Evolutionary conservation across 2,113 vertebrate genomes (phyloP).

Genomic region (Indicator indicator): DNA sequence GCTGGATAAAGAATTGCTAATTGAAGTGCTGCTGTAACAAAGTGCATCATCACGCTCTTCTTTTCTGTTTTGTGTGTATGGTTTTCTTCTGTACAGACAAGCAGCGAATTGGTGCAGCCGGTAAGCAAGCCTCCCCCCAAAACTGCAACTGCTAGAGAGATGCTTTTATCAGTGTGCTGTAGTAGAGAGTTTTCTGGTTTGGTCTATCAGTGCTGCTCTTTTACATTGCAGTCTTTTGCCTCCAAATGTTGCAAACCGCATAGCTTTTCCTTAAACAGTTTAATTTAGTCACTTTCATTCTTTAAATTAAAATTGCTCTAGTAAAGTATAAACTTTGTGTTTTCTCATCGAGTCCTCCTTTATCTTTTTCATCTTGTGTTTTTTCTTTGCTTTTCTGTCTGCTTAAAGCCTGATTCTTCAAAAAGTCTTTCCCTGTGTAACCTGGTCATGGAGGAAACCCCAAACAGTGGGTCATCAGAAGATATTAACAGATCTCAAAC

Average conservation of each 20-base stretch:
- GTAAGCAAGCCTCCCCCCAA: slow-evolving; percentile 81
- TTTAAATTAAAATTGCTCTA: slow-evolving; percentile 47
- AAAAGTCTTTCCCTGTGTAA: slow-evolving; percentile 86
- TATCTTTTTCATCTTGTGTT: slow-evolving; percentile 81
- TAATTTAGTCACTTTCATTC: slow-evolving; percentile 52
- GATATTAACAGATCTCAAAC: slow-evolving; percentile 76
- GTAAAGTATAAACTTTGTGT: slow-evolving; percentile 64
- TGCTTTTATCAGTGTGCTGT: neutral
- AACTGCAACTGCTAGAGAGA: neutral
- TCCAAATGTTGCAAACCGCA: slow-evolving; percentile 9
- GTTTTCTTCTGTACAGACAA: slow-evolving; percentile 77
- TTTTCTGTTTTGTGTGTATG: slow-evolving; percentile 13
- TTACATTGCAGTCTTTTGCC: slow-evolving; percentile 15
- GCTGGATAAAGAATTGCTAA: neutral
- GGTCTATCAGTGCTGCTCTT: slow-evolving; percentile 17
- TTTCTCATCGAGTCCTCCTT: slow-evolving; percentile 77
- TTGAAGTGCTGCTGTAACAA: neutral
- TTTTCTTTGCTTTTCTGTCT: slow-evolving; percentile 79
- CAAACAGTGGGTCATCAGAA: slow-evolving; percentile 76
- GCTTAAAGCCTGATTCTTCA: slow-evolving; percentile 84
- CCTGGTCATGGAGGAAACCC: slow-evolving; percentile 79
- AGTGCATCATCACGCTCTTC: neutral
- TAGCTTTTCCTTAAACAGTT: slow-evolving; percentile 39
- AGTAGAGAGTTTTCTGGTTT: neutral
- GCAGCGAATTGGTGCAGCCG: slow-evolving; percentile 84